Evolutionary conservation across 2,113 vertebrate species (phyloP).

Genomic region (Aptenodytes forsteri): DNA sequence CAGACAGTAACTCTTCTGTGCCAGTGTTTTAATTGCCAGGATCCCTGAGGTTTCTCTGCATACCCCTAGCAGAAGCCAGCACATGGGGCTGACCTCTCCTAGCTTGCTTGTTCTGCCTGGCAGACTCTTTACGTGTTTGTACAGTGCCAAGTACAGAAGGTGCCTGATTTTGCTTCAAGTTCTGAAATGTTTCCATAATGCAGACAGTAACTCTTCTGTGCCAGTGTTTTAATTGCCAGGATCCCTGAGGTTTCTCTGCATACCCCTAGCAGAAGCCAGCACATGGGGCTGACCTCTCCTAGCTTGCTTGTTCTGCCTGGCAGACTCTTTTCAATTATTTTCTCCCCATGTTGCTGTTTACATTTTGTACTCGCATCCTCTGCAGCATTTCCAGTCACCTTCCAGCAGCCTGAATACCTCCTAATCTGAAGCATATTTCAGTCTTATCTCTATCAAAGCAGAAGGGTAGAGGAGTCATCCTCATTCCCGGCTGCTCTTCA

Average conservation of each 20-base stretch:
- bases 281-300: not conserved
- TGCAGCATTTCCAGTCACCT: not conserved
- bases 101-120: not conserved
- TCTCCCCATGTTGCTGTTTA: slow-evolving; percentile 31
- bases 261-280: not conserved
- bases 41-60: not conserved
- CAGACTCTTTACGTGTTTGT: not conserved
- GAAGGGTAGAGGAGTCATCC: not conserved
- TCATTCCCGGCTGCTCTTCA: not conserved
- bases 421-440: slow-evolving; percentile 7
- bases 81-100: not conserved
- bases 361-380: not conserved
- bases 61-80: not conserved
- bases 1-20: not conserved
- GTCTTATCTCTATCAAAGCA: slow-evolving; percentile 61
- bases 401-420: not conserved
- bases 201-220: not conserved
- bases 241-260: not conserved
- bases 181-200: not conserved
- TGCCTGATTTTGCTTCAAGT: not conserved
- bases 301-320: not conserved
- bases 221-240: not conserved
- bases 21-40: not conserved
- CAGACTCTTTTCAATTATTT: slow-evolving; percentile 17
- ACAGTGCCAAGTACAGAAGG: slow-evolving; percentile 2